Conservation (phyloP, 1,140 invertebrate species). For the Goniozus legneri region DNA sequence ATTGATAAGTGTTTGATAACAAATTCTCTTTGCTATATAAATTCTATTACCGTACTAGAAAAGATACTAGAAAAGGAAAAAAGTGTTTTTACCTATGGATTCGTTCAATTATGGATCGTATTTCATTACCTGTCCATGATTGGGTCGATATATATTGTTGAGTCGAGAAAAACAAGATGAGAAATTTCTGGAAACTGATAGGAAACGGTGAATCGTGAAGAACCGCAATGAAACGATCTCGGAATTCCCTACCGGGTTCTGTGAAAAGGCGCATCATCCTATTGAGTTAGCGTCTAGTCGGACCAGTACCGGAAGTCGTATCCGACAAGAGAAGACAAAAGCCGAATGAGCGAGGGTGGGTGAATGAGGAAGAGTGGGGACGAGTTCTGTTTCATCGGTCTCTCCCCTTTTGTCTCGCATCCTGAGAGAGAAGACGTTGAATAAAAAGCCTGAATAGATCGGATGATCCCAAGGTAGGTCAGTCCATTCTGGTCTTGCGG, state of each 20-base stretch:
- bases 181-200: slow-evolving; percentile 25
- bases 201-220: slow-evolving; percentile 19
- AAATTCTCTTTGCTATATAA: no score
- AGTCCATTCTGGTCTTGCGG: slow-evolving; percentile 44
- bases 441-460: slow-evolving; percentile 51
- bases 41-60: no score
- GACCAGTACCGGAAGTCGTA: slow-evolving; percentile 53
- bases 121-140: no score
- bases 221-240: slow-evolving; percentile 43
- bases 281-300: slow-evolving; percentile 38
- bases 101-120: no score
- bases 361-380: slow-evolving; percentile 13
- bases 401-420: slow-evolving; percentile 55
- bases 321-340: slow-evolving; percentile 54
- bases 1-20: no score
- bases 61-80: no score
- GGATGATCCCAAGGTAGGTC: slow-evolving; percentile 56
- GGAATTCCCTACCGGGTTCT: slow-evolving; percentile 36
- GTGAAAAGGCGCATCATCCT: slow-evolving; percentile 50
- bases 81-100: no score
- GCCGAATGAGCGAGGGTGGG: slow-evolving; percentile 27
- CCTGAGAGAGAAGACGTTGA: slow-evolving; percentile 49
- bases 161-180: no score
- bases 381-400: slow-evolving; percentile 52
- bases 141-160: no score